A percentile compares a stretch with the other conserved stretches of the same genome.
phyloP scores from a whole-genome alignment of 2,888 invertebrate species.

The Agonum fuliginosum region DNA sequence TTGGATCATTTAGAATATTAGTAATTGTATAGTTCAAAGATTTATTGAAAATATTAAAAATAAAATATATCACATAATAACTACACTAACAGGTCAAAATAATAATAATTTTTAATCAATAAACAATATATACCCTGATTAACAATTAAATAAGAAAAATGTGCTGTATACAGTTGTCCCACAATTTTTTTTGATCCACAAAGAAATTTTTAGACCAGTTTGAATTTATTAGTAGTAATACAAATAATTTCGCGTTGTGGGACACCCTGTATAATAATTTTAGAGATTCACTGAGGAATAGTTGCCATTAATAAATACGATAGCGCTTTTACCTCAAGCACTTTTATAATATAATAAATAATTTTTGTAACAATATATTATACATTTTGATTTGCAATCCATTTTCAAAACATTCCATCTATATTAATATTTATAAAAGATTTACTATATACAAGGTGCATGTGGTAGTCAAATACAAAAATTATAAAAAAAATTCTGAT shows the following conservation, averaged over 20 bases:
- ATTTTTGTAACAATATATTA: not conserved
- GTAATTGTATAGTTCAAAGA: too few relatives aligned
- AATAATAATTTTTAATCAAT: too few relatives aligned
- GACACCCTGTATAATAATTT: too few relatives aligned
- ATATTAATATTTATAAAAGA: not conserved
- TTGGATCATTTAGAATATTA: too few relatives aligned
- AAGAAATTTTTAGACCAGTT: too few relatives aligned
- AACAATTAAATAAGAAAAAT: too few relatives aligned
- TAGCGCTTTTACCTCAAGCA: not conserved
- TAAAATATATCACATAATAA: too few relatives aligned
- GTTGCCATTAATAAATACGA: not conserved
- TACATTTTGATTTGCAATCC: not conserved
- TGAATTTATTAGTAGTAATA: not conserved
- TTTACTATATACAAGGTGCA: not conserved
- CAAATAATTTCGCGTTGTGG: not conserved
- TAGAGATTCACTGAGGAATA: not conserved
- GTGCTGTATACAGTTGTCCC: too few relatives aligned
- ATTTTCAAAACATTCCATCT: not conserved
- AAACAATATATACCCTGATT: too few relatives aligned
- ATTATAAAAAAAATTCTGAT: not conserved
- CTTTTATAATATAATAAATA: not conserved
- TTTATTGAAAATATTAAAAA: too few relatives aligned
- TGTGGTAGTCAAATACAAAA: not conserved
- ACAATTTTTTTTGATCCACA: too few relatives aligned
- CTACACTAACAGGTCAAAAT: too few relatives aligned